phyloP scores from a whole-genome alignment of 2,113 vertebrate genomes.

The Astur gentilis region DNA sequence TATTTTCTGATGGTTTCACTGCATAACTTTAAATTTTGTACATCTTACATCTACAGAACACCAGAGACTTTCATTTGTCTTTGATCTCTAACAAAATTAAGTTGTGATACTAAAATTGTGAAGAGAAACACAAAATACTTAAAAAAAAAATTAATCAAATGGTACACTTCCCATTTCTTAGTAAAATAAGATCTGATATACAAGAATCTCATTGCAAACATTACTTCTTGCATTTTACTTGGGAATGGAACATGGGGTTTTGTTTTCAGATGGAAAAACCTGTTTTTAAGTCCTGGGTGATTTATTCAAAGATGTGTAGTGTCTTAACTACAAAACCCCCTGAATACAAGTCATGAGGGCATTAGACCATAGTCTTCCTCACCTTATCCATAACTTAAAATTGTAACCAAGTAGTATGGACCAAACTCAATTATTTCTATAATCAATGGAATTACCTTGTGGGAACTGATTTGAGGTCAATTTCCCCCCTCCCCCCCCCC shows the following conservation, averaged over 20 bases:
- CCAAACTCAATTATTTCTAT: background rate
- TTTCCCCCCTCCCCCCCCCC: no score
- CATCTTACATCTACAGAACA: background rate
- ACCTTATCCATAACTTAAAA: background rate
- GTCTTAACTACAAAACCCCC: background rate
- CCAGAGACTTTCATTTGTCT: background rate
- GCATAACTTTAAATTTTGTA: background rate
- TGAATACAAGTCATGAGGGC: background rate
- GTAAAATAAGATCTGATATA: background rate
- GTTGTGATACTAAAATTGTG: background rate
- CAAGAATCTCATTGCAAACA: background rate
- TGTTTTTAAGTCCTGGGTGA: background rate
- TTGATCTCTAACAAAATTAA: background rate
- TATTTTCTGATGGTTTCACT: background rate
- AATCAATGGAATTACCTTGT: background rate
- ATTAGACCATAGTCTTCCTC: background rate
- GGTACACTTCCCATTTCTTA: background rate
- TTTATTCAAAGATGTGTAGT: background rate
- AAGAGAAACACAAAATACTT: background rate
- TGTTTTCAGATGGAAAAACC: background rate
- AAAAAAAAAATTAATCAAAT: background rate
- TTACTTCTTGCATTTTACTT: background rate
- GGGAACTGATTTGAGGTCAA: background rate
- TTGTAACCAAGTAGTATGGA: background rate
- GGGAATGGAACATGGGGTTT: rapidly evolving